A percentile compares a stretch with the other conserved stretches of the same genome.
Evolutionary conservation across 2,797 vertebrate genomes (phyloP).

Genomic region (Chrysocyon brachyurus): DNA sequence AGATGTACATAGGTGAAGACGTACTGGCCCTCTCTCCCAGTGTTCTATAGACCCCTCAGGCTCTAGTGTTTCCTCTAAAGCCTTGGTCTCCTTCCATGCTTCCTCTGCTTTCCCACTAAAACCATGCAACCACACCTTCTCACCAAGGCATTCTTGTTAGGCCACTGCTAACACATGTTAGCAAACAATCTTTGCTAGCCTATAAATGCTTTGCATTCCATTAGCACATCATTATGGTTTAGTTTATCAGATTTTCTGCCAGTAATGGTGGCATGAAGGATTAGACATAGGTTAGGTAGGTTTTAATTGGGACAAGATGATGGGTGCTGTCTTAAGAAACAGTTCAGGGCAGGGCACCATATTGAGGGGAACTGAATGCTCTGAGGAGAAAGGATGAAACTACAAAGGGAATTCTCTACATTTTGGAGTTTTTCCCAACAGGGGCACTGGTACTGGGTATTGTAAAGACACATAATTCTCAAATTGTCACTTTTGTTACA

Average conservation of each 20-base stretch:
- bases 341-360: not conserved
- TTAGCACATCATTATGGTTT: not conserved
- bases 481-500: conserved; percentile 80
- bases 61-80: not conserved
- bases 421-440: not conserved
- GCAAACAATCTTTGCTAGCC: not conserved
- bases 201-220: not conserved
- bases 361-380: not conserved
- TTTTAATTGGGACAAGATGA: not conserved
- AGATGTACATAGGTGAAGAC: accelerated
- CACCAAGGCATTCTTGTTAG: not conserved
- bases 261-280: not conserved
- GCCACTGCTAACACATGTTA: not conserved
- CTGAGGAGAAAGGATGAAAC: not conserved
- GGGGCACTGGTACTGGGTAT: not conserved
- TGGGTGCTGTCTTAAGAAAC: not conserved
- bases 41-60: too few species aligned
- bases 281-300: not conserved
- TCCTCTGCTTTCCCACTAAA: not conserved
- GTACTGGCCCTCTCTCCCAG: not conserved
- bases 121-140: not conserved
- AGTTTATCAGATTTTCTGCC: not conserved
- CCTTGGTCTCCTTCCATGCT: not conserved
- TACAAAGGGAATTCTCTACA: not conserved
- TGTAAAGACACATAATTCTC: conserved; percentile 75